Evolutionary conservation across 2,797 vertebrate species (phyloP), one percentile per base, ranked within the genome.

Genomic region (Lemur catta): DNA sequence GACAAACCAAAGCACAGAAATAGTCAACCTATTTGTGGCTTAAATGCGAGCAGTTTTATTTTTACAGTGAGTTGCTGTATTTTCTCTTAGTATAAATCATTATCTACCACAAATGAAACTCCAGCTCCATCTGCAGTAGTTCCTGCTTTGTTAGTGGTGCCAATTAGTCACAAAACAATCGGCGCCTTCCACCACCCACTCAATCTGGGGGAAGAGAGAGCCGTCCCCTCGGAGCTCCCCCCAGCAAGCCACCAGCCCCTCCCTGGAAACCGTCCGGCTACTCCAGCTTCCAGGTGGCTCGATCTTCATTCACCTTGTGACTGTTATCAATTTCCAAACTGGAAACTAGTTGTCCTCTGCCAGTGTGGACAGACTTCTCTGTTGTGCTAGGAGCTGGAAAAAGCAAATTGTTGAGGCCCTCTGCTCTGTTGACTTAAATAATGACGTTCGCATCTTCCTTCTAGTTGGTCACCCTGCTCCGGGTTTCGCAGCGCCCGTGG

Each of bases 1-100:
- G 96, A 81, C 93, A 69, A 85, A 93, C 89, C 74, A 69, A 96
- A 96, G 89, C 90, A 41, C 96, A 78, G 97, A 96, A 97, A 97
- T 93, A 98, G 97, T 84, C 84, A 79, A 41, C 95, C 97, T 96
- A 97, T 97, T 96, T 97, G 97, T 91, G 96, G 97, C 94, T 95
- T 95, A 50, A 88, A 84, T 92, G 90, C 93, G 93, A 84, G 94
- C 87, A 91, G 97, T 85, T 97, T 97, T 97, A 97, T 97, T 97
- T 98, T 97, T 95, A 89, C 85, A 81, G 88, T 50, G 71, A 88
- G 87, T 92, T 63, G 93, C 95, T 91, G 88, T 96, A 88, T 94
- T 97, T 97, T 92, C 96, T 90, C 93, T 92, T 75, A 96, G 93
- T 78, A 93, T 52, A 93, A 97, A 94, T 96, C 96, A 93, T 94